These are phyloP conservation scores for Pollenia angustigena DNA, from an alignment of 2,888 invertebrate species.

Conservation along the genomic window DNA sequence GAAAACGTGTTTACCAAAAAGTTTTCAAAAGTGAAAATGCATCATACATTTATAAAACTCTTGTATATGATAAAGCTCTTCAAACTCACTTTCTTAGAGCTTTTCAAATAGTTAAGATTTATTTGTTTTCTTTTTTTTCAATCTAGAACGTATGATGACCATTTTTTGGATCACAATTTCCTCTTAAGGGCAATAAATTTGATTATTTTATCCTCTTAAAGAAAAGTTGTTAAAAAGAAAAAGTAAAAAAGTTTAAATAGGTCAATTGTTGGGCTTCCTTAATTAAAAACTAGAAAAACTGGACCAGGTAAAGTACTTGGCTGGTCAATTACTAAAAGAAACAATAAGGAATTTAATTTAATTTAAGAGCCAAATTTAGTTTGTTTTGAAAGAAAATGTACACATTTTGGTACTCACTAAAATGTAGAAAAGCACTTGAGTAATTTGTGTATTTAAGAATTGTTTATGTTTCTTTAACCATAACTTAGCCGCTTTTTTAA, in stretches of 20 bases:
- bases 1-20: too few relatives aligned
- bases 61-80: too few relatives aligned
- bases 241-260: background rate
- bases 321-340: background rate
- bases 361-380: background rate
- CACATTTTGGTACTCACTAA: background rate
- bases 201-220: background rate
- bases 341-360: background rate
- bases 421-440: background rate
- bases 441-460: conserved; percentile 18
- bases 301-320: background rate
- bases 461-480: background rate
- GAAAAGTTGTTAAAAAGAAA: background rate
- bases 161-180: background rate
- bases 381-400: background rate
- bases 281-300: background rate
- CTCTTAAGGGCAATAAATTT: background rate
- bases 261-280: background rate
- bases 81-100: too few relatives aligned
- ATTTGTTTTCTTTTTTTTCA: too few relatives aligned
- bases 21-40: too few relatives aligned
- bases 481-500: background rate
- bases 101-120: too few relatives aligned
- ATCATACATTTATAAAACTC: too few relatives aligned
- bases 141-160: background rate